Conservation (phyloP, 2,888 invertebrate genomes). For the Drosophila putrida region DNA sequence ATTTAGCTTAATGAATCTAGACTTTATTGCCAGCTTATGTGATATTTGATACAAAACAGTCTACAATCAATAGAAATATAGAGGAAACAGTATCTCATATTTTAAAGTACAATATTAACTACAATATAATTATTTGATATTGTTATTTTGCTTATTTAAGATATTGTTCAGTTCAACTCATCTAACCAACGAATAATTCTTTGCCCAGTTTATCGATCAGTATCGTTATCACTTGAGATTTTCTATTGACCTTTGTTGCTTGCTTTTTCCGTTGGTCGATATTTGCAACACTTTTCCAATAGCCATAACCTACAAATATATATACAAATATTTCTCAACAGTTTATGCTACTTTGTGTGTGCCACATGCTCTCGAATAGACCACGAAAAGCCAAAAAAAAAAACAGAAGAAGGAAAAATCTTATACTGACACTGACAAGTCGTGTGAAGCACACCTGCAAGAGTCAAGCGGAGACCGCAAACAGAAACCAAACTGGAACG, state of each 20-base stretch:
- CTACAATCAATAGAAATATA: too few relatives aligned
- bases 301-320: slow-evolving; percentile 29
- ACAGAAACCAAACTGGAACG: slow-evolving; percentile 53
- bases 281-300: slow-evolving; percentile 33
- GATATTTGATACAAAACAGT: too few relatives aligned
- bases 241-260: slow-evolving; percentile 25
- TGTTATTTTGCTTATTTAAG: too few relatives aligned
- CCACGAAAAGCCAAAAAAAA: slow-evolving; percentile 33
- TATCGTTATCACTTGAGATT: background rate
- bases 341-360: slow-evolving; percentile 53
- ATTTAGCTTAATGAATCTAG: too few relatives aligned
- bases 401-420: slow-evolving; percentile 51
- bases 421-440: slow-evolving; percentile 78
- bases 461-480: slow-evolving; percentile 71
- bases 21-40: too few relatives aligned
- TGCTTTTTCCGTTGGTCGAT: slow-evolving; percentile 6
- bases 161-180: background rate
- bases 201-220: background rate
- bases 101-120: too few relatives aligned
- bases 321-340: slow-evolving; percentile 36
- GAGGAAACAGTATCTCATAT: too few relatives aligned
- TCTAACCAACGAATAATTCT: background rate
- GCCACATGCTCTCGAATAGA: slow-evolving; percentile 58
- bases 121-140: too few relatives aligned
- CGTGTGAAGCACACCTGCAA: slow-evolving; percentile 81